Evolutionary conservation across 2,888 invertebrate species (phyloP).

Genomic region (Phoenoteleia sp.): DNA sequence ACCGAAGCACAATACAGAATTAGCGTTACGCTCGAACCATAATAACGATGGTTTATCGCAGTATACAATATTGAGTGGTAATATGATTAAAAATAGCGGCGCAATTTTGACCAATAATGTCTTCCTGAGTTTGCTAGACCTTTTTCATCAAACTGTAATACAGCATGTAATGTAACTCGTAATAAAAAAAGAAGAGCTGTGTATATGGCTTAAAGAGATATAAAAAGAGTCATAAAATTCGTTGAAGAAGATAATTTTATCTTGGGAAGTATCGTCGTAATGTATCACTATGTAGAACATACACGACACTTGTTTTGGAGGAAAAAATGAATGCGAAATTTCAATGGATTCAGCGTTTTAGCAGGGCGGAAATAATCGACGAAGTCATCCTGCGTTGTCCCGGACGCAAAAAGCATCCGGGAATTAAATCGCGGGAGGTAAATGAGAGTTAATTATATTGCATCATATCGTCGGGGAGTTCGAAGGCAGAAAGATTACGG

Average conservation of each 20-base stretch:
- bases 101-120: constrained; percentile 42
- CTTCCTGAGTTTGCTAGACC: constrained; percentile 23
- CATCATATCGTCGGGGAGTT: not conserved
- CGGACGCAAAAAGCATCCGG: constrained; percentile 9
- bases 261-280: constrained; percentile 43
- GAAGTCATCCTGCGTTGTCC: too few species aligned
- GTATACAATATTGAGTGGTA: constrained; percentile 23
- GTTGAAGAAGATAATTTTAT: constrained; percentile 56
- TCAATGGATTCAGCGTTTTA: constrained; percentile 25
- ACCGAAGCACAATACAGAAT: constrained; percentile 24
- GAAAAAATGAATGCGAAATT: constrained; percentile 21
- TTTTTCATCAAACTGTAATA: constrained; percentile 46
- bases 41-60: constrained; percentile 20
- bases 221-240: constrained; percentile 63
- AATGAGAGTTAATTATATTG: constrained; percentile 25
- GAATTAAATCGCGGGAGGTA: not conserved
- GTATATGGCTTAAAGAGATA: constrained; percentile 58
- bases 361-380: constrained; percentile 18
- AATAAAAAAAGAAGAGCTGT: constrained; percentile 47
- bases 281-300: constrained; percentile 38
- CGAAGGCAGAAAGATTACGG: constrained; percentile 15
- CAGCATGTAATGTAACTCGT: constrained; percentile 49
- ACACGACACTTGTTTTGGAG: constrained; percentile 28
- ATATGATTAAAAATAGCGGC: constrained; percentile 38
- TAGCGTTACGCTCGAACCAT: constrained; percentile 26